Evolutionary conservation across 2,888 invertebrate genomes (phyloP), one percentile per base, ranked within the genome.

Genomic region (Lumbricus terrestris): DNA sequence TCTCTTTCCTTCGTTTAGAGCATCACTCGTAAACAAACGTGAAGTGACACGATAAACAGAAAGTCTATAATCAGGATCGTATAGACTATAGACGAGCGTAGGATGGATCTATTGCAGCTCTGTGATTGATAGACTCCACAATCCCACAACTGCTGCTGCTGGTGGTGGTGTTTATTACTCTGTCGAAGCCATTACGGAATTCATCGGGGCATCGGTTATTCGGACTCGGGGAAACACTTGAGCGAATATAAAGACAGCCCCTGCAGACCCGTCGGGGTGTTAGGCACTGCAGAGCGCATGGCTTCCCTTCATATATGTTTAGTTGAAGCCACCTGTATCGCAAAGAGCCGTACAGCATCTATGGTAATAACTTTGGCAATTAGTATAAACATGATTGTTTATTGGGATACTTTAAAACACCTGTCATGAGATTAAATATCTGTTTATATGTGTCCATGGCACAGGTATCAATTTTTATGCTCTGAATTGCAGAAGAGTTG

Each of bases 21-120:
- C 11, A 29, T 29, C 29, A n/a, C n/a, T 69, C n/a, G 69, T 69
- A 69, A 69, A 69, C 69, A 69, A n/a, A 69, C 69, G 69, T 11
- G 69, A n/a, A n/a, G n/a, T 69, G 69, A 69, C 69, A 69, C 69
- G n/a, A 69, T 69, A 69, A 69, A 69, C 69, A 69, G 69, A 69
- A 69, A 29, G n/a, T n/a, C n/a, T 69, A n/a, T 16, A n/a, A n/a
- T 11, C 69, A 69, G 69, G 69, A n/a, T n/a, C n/a, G n/a, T n/a
- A n/a, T n/a, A 8, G 8, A 6, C n/a, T n/a, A n/a, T n/a, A 8
- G 8, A 6, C n/a, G 69, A 69, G 8, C 69, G n/a, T 11, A 6
- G n/a, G 69, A 69, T 69, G 69, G 69, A 69, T 69, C n/a, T 69
- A 69, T 69, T 69, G 4, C 4, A 20, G 69, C 69, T n/a, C n/a